Percentiles rank a stretch among this genome's conserved stretches.
phyloP scores from a whole-genome alignment of 2,113 vertebrate species.

The Cochlearius cochlearius region DNA sequence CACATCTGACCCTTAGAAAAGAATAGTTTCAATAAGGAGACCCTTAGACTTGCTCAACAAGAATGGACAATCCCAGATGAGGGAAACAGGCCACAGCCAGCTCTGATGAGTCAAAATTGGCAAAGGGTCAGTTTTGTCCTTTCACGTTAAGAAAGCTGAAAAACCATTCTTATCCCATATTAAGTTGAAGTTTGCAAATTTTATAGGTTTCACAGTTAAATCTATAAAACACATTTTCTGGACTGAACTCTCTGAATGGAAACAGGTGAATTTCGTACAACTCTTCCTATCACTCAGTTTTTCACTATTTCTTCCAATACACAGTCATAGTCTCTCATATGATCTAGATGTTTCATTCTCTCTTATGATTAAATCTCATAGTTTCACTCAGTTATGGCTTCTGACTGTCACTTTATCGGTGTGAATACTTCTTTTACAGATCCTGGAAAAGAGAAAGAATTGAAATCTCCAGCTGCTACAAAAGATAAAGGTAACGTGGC shows the following conservation, averaged over 20 bases:
- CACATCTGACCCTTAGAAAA: not conserved
- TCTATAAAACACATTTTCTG: not conserved
- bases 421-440: not conserved
- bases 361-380: not conserved
- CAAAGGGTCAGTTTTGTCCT: not conserved
- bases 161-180: not conserved
- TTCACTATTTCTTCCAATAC: not conserved
- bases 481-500: slow-evolving; percentile 29
- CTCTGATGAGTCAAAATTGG: not conserved
- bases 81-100: not conserved
- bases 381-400: not conserved
- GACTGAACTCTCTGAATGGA: not conserved
- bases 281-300: not conserved
- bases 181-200: not conserved
- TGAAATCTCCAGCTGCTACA: not conserved
- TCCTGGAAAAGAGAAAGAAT: slow-evolving; percentile 36
- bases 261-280: not conserved
- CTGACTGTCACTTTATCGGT: not conserved
- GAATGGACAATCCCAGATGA: not conserved
- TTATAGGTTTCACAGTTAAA: not conserved
- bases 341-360: not conserved
- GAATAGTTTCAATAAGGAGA: not conserved
- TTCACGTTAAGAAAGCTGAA: not conserved
- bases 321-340: not conserved
- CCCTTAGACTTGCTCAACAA: not conserved